Conservation (phyloP, 2,113 vertebrate genomes). For the Jaculus jaculus region DNA sequence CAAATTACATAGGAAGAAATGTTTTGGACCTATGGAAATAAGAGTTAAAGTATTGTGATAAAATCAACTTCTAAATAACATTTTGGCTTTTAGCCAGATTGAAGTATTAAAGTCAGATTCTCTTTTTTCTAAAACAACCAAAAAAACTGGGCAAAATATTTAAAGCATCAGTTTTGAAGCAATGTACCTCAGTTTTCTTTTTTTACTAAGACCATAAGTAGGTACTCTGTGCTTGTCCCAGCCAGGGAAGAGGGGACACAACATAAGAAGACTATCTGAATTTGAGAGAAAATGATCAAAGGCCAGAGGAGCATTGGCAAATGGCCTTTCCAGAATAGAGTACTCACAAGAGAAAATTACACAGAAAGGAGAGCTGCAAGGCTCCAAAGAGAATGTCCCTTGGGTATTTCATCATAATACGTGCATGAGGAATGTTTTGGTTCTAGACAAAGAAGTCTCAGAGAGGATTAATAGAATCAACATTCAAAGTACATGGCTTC, state of each 20-base stretch:
- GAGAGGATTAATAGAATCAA: not conserved
- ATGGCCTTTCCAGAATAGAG: not conserved
- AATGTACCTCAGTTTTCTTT: not conserved
- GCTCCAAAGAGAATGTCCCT: not conserved
- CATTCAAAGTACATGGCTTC: not conserved
- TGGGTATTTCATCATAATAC: not conserved
- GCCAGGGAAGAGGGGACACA: not conserved
- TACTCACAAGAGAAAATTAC: not conserved
- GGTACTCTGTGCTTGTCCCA: not conserved
- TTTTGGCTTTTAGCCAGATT: not conserved
- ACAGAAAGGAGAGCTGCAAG: not conserved
- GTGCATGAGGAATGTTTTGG: not conserved
- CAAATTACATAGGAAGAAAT: not conserved
- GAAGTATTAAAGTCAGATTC: not conserved
- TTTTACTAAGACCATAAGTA: not conserved
- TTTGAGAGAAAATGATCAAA: not conserved
- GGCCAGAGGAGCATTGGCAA: rapidly evolving
- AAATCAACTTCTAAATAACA: not conserved
- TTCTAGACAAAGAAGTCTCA: not conserved
- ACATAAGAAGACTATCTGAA: not conserved
- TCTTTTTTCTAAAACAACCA: not conserved
- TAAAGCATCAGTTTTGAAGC: not conserved
- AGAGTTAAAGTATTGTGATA: not conserved
- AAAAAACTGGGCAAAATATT: not conserved
- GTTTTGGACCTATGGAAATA: not conserved